Conservation (phyloP, 2,797 vertebrate species). For the Malurus leucopterus region DNA sequence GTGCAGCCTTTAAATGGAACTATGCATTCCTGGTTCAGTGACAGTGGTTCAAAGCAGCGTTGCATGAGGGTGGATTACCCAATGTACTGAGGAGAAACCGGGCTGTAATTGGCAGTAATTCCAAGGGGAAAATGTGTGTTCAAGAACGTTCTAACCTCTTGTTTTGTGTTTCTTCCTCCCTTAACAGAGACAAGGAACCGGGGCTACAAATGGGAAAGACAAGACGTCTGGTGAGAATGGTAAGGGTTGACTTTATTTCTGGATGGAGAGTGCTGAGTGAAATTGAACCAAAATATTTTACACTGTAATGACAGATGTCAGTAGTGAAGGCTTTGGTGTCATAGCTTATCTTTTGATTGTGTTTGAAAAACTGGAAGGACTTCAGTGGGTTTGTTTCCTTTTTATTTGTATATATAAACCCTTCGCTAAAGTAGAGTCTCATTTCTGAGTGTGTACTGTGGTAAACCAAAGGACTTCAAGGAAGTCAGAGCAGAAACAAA, state of each 20-base stretch:
- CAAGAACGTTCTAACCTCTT: neutral
- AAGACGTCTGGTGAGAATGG: conserved; percentile 89
- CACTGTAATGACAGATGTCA: neutral
- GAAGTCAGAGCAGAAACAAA: neutral
- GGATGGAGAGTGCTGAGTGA: neutral
- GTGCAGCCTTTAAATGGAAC: neutral
- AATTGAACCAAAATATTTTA: neutral
- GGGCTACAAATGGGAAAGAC: conserved; percentile 86
- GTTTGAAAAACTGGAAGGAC: neutral
- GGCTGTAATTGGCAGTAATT: neutral
- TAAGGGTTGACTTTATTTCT: conserved; percentile 65
- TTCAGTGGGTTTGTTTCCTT: neutral
- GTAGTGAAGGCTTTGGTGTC: neutral
- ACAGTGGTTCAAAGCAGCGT: neutral
- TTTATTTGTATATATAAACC: neutral
- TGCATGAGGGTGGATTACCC: neutral
- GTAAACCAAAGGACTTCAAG: neutral
- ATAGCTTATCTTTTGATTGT: neutral
- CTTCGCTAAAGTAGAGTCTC: neutral
- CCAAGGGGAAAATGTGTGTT: neutral
- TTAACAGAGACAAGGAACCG: conserved; percentile 88
- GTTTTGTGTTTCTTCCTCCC: neutral
- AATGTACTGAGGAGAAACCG: neutral
- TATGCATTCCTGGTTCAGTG: neutral
- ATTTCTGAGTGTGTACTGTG: neutral